These are phyloP conservation scores for Dipodomys merriami DNA, from an alignment of 2,113 vertebrate species.

Conservation along the genomic window DNA sequence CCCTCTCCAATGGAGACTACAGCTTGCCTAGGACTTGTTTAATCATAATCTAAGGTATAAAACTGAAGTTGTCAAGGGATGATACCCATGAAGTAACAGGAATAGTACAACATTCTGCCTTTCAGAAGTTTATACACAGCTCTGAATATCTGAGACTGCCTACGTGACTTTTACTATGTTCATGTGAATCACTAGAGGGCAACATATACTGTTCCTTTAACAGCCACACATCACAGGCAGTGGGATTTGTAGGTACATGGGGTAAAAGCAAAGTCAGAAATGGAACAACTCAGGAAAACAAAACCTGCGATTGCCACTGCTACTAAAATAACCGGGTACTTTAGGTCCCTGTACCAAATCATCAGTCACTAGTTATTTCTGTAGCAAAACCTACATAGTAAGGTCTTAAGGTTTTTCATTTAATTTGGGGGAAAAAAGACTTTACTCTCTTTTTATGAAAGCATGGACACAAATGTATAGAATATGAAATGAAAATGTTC, in stretches of 20 bases:
- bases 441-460: not conserved
- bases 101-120: not conserved
- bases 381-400: not conserved
- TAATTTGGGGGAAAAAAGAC: not conserved
- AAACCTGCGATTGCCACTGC: not conserved
- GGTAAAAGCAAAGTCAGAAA: not conserved
- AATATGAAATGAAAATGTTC: constrained; percentile 1
- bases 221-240: not conserved
- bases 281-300: not conserved
- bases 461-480: not conserved
- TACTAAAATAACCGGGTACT: not conserved
- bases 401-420: not conserved
- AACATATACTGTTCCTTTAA: constrained; percentile 70
- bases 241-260: not conserved
- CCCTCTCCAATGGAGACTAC: not conserved
- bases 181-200: constrained; percentile 76
- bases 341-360: not conserved
- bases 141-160: not conserved
- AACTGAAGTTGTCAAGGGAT: not conserved
- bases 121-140: not conserved
- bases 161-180: constrained; percentile 32
- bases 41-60: not conserved
- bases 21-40: not conserved
- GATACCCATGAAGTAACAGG: not conserved
- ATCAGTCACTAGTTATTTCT: not conserved